These are phyloP conservation scores for Ceratitis capitata DNA, from an alignment of 1,140 invertebrate species.

Conservation along the genomic window DNA sequence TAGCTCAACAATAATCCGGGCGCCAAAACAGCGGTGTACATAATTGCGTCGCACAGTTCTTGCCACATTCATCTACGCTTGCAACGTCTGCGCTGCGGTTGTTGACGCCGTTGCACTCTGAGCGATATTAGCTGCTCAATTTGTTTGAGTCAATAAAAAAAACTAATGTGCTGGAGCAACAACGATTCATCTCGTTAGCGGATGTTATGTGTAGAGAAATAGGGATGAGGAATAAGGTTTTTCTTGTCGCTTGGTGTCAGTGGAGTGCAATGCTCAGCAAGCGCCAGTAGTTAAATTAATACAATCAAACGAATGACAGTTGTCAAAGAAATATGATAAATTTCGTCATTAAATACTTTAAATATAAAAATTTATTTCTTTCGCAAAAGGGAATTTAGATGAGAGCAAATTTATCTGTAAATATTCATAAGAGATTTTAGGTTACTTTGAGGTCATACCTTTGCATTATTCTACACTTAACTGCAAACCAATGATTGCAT, in stretches of 20 bases:
- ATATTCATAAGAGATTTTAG: too few relatives aligned
- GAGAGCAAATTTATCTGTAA: too few relatives aligned
- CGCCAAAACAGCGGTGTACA: neutral
- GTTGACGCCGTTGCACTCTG: neutral
- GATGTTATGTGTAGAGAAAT: neutral
- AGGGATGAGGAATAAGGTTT: neutral
- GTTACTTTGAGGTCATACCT: too few relatives aligned
- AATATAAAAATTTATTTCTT: too few relatives aligned
- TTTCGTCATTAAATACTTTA: too few relatives aligned
- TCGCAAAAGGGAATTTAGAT: too few relatives aligned
- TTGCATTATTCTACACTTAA: too few relatives aligned
- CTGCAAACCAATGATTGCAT: too few relatives aligned
- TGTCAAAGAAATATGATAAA: neutral
- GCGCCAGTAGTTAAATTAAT: neutral
- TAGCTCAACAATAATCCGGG: neutral
- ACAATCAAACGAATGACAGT: neutral
- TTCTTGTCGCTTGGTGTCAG: neutral
- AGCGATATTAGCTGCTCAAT: neutral
- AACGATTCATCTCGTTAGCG: neutral
- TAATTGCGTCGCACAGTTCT: neutral
- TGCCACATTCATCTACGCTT: neutral
- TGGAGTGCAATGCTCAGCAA: neutral
- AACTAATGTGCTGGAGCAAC: too few relatives aligned
- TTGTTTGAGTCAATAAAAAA: neutral
- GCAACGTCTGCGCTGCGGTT: neutral